Conservation (phyloP, 2,797 vertebrate species). For the Microtus obscurus region DNA sequence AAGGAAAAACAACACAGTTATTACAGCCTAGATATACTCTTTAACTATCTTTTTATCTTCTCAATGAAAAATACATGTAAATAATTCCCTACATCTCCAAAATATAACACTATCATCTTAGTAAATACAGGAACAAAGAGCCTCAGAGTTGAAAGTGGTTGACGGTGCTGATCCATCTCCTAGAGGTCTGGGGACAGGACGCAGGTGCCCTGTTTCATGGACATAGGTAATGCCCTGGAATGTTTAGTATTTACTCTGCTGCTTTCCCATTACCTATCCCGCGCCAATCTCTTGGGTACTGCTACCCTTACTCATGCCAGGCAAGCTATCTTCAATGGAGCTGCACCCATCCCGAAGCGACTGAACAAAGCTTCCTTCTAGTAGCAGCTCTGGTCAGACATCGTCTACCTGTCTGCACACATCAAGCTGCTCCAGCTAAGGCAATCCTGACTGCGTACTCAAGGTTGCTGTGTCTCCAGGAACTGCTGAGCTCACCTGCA, state of each 20-base stretch:
- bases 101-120: background rate
- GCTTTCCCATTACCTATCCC: background rate
- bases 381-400: background rate
- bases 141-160: slow-evolving; percentile 19
- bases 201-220: background rate
- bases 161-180: background rate
- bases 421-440: background rate
- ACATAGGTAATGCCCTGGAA: slow-evolving; percentile 23
- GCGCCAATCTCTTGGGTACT: background rate
- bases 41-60: background rate
- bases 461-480: background rate
- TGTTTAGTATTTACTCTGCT: background rate
- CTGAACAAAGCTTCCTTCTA: background rate
- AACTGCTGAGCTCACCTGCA: slow-evolving; percentile 90
- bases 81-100: slow-evolving; percentile 3
- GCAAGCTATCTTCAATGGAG: background rate
- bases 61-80: slow-evolving; percentile 34
- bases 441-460: background rate
- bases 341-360: background rate
- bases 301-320: background rate
- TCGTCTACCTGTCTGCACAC: background rate
- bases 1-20: slow-evolving; percentile 68
- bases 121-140: background rate
- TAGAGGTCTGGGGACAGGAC: background rate
- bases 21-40: slow-evolving; percentile 18